Percentiles rank a stretch among this genome's conserved stretches.
Evolutionary conservation across 2,113 vertebrate species (phyloP).

Genomic region (Tapirus terrestris): DNA sequence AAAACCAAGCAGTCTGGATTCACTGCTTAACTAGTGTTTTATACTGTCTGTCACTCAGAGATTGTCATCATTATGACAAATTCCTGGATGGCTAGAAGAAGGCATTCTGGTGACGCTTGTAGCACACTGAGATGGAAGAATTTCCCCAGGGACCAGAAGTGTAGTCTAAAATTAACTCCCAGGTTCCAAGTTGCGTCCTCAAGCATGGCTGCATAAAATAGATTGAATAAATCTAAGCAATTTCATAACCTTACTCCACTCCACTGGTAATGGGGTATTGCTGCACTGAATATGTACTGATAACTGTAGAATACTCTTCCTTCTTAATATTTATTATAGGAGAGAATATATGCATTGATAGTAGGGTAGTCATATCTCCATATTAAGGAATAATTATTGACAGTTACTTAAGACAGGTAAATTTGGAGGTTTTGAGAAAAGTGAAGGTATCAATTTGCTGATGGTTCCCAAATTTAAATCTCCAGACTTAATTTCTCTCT

Average conservation of each 20-base stretch:
- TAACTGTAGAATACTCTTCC: neutral
- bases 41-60: neutral
- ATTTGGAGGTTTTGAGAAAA: neutral
- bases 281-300: neutral
- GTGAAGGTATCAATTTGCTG: neutral
- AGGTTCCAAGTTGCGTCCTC: constrained; percentile 31
- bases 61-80: neutral
- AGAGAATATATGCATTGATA: neutral
- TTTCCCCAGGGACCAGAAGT: constrained; percentile 45
- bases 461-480: neutral
- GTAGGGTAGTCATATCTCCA: neutral
- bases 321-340: neutral
- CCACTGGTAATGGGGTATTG: neutral
- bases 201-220: constrained; percentile 67
- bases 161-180: constrained; percentile 57
- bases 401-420: neutral
- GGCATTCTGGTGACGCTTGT: neutral
- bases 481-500: neutral
- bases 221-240: constrained; percentile 51
- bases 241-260: constrained; percentile 47
- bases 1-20: neutral
- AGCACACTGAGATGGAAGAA: neutral
- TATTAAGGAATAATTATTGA: neutral
- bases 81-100: neutral
- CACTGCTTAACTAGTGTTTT: neutral